Base-by-base conservation (phyloP, 2,888 invertebrate genomes). In the Plagiodera versicolora region DNA sequence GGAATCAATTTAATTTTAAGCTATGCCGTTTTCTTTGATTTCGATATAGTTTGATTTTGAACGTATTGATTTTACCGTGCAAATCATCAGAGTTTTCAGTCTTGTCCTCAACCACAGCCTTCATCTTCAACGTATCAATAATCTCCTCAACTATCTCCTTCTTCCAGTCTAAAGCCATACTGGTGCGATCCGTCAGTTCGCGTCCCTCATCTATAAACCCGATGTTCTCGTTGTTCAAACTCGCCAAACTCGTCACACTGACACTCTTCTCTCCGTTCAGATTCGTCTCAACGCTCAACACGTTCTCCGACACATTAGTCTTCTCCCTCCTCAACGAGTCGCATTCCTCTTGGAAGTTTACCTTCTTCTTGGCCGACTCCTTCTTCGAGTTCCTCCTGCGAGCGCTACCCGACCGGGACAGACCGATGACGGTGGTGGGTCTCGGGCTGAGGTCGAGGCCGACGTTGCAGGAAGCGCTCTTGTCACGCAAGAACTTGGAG, bases 391-490 rank as follows among this genome's bases (percentile, higher is more conserved):
- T 78, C 45, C 77, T 79, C 56, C 70, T 73, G 56, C 75, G 72
- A 17, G 74, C 69, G 35, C 58, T 65, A 49, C 55, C 62, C 56
- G 61, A 69, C 9, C 70, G 72, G 17, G 75, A 66, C 49, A 76
- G 59, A 17, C 78, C 78, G 32, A 78, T 77, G 14, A 80, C 79
- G 0, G 90, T 89, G 59, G 87, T 87, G 3, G 90, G 89, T 8
- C 90, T 82, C 17, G 87, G 86, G 0, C 87, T 83, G 58, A 85
- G 83, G 78, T 91, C 88, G 56, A 91, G 80, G 1, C 90, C 91
- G 64, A 89, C 87, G 70, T 90, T 90, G 77, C 88, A 91, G 17
- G 91, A 91, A 18, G 88, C 87, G 32, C 91, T 90, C 82, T 91
- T 92, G 74, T 91, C 91, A 69, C 89, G 87, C 19, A 90, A 85